Percentiles rank a stretch among this genome's conserved stretches.
phyloP scores from a whole-genome alignment of 2,888 invertebrate genomes.

The Hirtodrosophila duncani region DNA sequence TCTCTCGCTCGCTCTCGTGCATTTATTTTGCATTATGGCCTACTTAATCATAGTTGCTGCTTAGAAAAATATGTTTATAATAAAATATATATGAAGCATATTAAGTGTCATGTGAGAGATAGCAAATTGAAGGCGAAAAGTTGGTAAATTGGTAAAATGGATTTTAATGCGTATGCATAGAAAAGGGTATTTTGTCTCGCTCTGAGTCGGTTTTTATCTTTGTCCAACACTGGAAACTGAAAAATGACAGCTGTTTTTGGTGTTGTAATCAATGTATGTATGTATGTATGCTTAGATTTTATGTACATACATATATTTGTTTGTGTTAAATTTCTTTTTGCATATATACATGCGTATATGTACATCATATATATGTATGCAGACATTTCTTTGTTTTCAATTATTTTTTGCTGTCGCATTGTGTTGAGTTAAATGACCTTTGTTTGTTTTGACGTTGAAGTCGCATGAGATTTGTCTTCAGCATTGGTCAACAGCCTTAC shows the following conservation, averaged over 20 bases:
- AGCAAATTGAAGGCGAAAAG: too few relatives aligned
- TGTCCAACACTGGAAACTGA: constrained; percentile 9
- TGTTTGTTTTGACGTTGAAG: constrained; percentile 23
- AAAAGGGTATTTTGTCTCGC: constrained; percentile 1
- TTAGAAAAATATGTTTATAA: too few relatives aligned
- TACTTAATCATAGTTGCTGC: not conserved
- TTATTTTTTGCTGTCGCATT: too few relatives aligned
- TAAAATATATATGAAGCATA: too few relatives aligned
- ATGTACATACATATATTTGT: too few relatives aligned
- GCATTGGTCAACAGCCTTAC: constrained; percentile 32
- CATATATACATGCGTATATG: not conserved
- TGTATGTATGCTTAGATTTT: not conserved
- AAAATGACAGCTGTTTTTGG: not conserved
- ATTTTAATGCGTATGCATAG: too few relatives aligned
- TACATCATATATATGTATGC: not conserved
- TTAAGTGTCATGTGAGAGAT: too few relatives aligned
- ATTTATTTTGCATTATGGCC: not conserved
- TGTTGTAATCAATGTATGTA: not conserved
- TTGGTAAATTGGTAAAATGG: too few relatives aligned
- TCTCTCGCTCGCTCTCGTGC: constrained; percentile 6
- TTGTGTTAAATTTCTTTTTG: too few relatives aligned
- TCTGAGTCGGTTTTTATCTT: not conserved
- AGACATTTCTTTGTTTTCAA: constrained; percentile 21
- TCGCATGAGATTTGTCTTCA: constrained; percentile 27
- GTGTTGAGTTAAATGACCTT: constrained; percentile 32